These are phyloP conservation scores for Dipus sagitta DNA, from an alignment of 2,797 vertebrate species.

Conservation along the genomic window DNA sequence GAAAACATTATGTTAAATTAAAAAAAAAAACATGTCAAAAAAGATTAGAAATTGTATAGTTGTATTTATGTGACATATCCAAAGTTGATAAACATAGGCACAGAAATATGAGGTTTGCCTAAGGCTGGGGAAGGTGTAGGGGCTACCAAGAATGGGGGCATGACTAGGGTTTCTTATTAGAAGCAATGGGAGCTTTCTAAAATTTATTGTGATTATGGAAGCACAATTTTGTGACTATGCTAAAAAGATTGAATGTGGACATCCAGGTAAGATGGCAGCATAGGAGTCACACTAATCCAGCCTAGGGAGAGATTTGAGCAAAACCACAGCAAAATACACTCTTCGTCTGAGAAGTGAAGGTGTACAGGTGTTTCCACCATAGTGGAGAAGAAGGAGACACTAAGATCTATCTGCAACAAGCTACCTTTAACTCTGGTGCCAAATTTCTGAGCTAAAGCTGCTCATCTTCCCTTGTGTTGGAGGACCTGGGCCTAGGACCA, in stretches of 20 bases:
- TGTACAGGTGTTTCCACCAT: too few species aligned
- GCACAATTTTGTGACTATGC: not conserved
- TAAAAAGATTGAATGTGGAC: not conserved
- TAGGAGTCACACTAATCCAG: too few species aligned
- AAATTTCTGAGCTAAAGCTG: conserved; percentile 96
- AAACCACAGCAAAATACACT: too few species aligned
- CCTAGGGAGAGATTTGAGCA: too few species aligned
- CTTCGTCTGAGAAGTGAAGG: too few species aligned
- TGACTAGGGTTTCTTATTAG: not conserved
- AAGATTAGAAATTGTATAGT: not conserved
- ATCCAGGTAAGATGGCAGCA: too few species aligned
- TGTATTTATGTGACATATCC: not conserved
- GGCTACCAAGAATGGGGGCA: fast-evolving
- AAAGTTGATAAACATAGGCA: not conserved
- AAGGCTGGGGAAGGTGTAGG: too few species aligned
- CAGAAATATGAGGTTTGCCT: not conserved
- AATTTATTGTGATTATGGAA: not conserved
- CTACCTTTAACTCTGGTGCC: conserved; percentile 97
- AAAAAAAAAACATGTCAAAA: not conserved
- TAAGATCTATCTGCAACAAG: conserved; percentile 91
- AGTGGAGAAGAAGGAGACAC: too few species aligned
- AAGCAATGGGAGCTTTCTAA: not conserved
- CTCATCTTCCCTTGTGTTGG: conserved; percentile 85
- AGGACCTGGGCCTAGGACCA: conserved; percentile 69
- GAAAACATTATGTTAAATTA: not conserved